phyloP scores from a whole-genome alignment of 2,797 vertebrate species.

The Microctenopoma lineatum region DNA sequence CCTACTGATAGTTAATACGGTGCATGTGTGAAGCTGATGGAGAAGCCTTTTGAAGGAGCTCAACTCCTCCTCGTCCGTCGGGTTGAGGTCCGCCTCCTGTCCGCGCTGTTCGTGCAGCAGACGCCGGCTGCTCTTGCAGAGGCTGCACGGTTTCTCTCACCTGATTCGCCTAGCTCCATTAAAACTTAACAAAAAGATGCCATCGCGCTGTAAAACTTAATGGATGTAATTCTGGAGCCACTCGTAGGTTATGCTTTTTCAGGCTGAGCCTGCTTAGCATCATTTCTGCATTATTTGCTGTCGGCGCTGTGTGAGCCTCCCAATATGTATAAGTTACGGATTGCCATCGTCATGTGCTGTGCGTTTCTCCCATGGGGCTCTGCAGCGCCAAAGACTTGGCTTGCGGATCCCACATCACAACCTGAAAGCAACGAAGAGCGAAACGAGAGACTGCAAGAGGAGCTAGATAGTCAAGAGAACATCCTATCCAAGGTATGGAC shows the following conservation, averaged over 20 bases:
- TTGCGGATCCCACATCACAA: slow-evolving; percentile 19
- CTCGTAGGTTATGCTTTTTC: slow-evolving; percentile 44
- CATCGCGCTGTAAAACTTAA: slow-evolving; percentile 18
- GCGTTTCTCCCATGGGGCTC: slow-evolving; percentile 47
- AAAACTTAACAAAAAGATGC: slow-evolving; percentile 19
- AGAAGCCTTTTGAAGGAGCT: slow-evolving; percentile 1
- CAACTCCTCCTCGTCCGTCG: slow-evolving; percentile 60
- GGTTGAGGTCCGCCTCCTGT: slow-evolving; percentile 64
- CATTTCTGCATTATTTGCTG: neutral
- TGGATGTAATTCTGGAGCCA: slow-evolving; percentile 20
- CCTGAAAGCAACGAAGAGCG: slow-evolving; percentile 51
- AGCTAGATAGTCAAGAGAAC: slow-evolving; percentile 85
- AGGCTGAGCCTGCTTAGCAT: slow-evolving; percentile 47
- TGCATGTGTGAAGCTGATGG: neutral
- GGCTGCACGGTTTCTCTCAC: neutral
- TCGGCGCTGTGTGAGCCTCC: slow-evolving; percentile 18
- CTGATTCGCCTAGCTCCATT: slow-evolving; percentile 18
- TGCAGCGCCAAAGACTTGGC: slow-evolving; percentile 58
- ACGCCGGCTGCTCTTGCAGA: slow-evolving; percentile 41
- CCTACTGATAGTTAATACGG: neutral
- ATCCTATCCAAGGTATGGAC: slow-evolving; percentile 88
- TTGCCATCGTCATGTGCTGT: slow-evolving; percentile 58
- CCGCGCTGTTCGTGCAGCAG: slow-evolving; percentile 52
- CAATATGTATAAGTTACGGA: slow-evolving; percentile 59
- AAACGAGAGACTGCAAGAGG: slow-evolving; percentile 77